A percentile compares a stretch with the other conserved stretches of the same genome.
Evolutionary conservation across 2,113 vertebrate species (phyloP).

Genomic region (Salvelinus fontinalis): DNA sequence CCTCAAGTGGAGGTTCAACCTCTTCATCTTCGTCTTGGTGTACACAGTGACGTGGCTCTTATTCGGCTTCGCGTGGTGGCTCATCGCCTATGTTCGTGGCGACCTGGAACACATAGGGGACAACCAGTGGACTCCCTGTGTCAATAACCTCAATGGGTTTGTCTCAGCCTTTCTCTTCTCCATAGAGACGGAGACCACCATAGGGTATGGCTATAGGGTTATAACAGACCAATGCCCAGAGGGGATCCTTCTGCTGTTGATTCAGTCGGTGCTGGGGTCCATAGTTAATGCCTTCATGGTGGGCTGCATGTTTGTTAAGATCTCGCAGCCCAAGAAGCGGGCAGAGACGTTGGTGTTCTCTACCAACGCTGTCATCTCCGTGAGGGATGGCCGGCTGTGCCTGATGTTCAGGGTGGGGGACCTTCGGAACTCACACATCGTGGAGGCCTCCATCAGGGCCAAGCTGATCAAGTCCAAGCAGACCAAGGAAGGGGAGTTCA

Average conservation of each 20-base stretch:
- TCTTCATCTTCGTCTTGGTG: constrained; percentile 96
- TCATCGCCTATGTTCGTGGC: constrained; percentile 96
- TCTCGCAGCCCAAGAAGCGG: constrained; percentile 98
- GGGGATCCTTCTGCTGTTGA: constrained; percentile 92
- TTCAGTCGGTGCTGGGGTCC: constrained; percentile 97
- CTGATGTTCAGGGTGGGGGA: constrained; percentile 99
- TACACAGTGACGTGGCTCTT: constrained; percentile 98
- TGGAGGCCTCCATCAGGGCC: constrained; percentile 97
- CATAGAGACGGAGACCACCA: constrained; percentile 98
- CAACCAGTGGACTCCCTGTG: constrained; percentile 91
- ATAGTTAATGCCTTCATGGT: constrained; percentile 99
- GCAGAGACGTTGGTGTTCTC: constrained; percentile 98
- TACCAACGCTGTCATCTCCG: constrained; percentile 94
- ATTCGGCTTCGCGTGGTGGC: constrained; percentile 98
- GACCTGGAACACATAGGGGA: constrained; percentile 94
- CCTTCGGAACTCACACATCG: constrained; percentile 98
- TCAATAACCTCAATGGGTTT: constrained; percentile 96
- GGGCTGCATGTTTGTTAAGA: constrained; percentile 99
- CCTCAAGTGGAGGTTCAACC: constrained; percentile 97
- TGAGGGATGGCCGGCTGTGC: constrained; percentile 94
- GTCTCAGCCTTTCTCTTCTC: constrained; percentile 98
- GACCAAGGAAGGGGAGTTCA: constrained; percentile 99
- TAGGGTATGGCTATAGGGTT: constrained; percentile 97
- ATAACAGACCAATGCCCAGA: constrained; percentile 98
- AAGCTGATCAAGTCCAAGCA: constrained; percentile 99